phyloP scores from a whole-genome alignment of 2,113 vertebrate species.

The Chunga burmeisteri region DNA sequence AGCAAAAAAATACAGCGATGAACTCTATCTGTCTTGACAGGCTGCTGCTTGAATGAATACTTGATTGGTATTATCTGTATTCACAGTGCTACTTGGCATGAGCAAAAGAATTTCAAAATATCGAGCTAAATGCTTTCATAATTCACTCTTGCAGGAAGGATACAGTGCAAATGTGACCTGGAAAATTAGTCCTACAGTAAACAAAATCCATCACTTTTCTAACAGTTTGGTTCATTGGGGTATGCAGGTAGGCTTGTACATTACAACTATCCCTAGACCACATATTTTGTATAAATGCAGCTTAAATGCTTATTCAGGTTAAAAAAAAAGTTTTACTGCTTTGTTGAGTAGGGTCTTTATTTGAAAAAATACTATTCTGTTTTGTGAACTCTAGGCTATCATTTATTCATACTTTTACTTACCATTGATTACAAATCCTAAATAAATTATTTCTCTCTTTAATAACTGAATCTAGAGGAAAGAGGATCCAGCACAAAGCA shows the following conservation, averaged over 20 bases:
- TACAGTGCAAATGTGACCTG: not conserved
- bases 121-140: conserved; percentile 23
- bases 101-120: conserved; percentile 39
- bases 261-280: not conserved
- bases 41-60: not conserved
- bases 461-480: not conserved
- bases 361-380: not conserved
- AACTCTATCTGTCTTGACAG: conserved; percentile 36
- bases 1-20: not conserved
- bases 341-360: not conserved
- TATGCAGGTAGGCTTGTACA: not conserved
- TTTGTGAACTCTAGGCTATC: not conserved
- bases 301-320: not conserved
- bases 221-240: not conserved
- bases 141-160: not conserved
- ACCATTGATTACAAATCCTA: not conserved
- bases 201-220: not conserved
- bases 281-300: not conserved
- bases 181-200: not conserved
- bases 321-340: not conserved
- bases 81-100: not conserved
- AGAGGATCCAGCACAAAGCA: not conserved
- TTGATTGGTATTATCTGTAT: conserved; percentile 39
- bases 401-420: not conserved
- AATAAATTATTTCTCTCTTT: not conserved